Evolutionary conservation across 2,797 vertebrate species (phyloP).

Genomic region (Jordanella pulchra): DNA sequence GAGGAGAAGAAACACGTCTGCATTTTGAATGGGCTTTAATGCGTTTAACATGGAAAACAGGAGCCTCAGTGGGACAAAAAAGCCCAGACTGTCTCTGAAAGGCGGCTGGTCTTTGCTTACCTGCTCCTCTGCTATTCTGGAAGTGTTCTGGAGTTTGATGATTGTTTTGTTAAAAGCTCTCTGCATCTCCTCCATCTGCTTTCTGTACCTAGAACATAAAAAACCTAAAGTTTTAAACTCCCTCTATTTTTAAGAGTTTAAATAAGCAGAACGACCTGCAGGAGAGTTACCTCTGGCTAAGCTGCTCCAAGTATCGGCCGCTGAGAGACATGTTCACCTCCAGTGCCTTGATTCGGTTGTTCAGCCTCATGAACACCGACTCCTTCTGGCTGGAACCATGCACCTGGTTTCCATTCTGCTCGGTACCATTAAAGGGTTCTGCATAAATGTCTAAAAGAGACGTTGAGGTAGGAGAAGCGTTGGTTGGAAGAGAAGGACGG

Average conservation of each 20-base stretch:
- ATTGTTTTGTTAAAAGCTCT: slow-evolving; percentile 98
- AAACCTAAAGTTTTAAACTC: background rate
- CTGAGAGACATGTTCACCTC: slow-evolving; percentile 99
- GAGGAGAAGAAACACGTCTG: background rate
- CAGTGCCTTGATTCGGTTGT: slow-evolving; percentile 96
- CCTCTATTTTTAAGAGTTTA: background rate
- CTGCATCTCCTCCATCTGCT: slow-evolving; percentile 99
- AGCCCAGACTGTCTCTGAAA: background rate
- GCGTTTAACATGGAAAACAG: background rate
- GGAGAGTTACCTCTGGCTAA: slow-evolving; percentile 89
- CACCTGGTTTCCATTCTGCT: slow-evolving; percentile 81
- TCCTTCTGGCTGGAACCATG: slow-evolving; percentile 96
- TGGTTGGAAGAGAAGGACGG: slow-evolving; percentile 67
- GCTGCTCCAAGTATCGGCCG: slow-evolving; percentile 95
- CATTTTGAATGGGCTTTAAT: background rate
- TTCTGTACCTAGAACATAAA: slow-evolving; percentile 86
- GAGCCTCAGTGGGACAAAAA: background rate
- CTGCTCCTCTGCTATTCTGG: slow-evolving; percentile 94
- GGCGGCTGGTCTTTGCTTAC: slow-evolving; percentile 65
- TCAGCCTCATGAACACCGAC: slow-evolving; percentile 98
- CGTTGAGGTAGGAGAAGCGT: slow-evolving; percentile 16
- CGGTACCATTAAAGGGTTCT: slow-evolving; percentile 87
- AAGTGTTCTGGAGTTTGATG: slow-evolving; percentile 97
- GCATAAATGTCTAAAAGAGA: slow-evolving; percentile 89
- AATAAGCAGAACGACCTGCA: background rate